Conservation (phyloP, 53 echinoderm and acorn worm species). For the Pentamera pediparva region DNA sequence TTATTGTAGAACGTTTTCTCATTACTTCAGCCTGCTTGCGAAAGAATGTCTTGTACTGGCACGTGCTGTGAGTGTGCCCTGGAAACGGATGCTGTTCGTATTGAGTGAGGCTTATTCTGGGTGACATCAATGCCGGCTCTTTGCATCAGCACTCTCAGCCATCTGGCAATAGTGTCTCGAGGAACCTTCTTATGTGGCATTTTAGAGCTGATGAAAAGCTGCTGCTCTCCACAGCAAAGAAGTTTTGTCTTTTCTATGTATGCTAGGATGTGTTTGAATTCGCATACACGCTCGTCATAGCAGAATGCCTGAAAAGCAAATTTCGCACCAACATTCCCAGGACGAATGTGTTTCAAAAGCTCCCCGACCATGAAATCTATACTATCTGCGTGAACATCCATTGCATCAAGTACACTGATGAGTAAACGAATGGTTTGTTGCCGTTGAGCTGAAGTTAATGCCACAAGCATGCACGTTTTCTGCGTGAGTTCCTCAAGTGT, state of each 20-base stretch:
- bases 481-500: neutral
- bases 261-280: neutral
- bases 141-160: conserved; percentile 30
- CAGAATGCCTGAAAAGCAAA: neutral
- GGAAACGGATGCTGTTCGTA: conserved; percentile 39
- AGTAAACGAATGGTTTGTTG: neutral
- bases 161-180: conserved; percentile 36
- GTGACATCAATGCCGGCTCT: conserved; percentile 34
- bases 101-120: conserved; percentile 40
- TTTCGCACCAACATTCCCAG: conserved; percentile 2
- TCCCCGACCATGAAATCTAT: conserved; percentile 11
- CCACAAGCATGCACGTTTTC: neutral
- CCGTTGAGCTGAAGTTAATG: conserved; percentile 10
- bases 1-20: conserved; percentile 19
- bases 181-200: conserved; percentile 32
- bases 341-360: conserved; percentile 26
- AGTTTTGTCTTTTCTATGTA: conserved; percentile 7
- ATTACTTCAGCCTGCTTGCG: conserved; percentile 29
- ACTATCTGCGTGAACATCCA: neutral
- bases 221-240: neutral
- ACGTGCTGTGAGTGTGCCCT: neutral
- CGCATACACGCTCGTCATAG: conserved; percentile 14
- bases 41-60: conserved; percentile 20
- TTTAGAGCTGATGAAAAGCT: conserved; percentile 41
- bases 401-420: neutral